These are phyloP conservation scores for Ophion ellenae DNA, from an alignment of 2,888 invertebrate genomes.

Conservation along the genomic window DNA sequence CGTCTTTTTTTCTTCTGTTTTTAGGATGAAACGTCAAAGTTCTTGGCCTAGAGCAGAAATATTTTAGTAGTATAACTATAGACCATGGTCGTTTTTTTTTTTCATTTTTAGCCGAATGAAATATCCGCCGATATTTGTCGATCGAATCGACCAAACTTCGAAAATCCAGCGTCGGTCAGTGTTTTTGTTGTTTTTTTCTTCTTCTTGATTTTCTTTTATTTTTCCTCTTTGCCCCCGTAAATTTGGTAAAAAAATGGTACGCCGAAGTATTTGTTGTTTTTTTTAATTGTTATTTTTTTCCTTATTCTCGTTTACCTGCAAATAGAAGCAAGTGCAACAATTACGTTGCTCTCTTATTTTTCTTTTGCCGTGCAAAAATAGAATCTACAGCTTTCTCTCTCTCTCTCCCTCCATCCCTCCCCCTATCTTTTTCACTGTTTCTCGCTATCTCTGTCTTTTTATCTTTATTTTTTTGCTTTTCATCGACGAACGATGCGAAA, in stretches of 20 bases:
- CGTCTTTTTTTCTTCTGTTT: constrained; percentile 10
- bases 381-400: constrained; percentile 70
- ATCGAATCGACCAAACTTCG: not conserved
- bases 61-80: constrained; percentile 58
- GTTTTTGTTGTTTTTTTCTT: not conserved
- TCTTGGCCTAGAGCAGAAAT: constrained; percentile 47
- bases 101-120: not conserved
- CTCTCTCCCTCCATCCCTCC: not conserved
- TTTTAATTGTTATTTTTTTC: constrained; percentile 36
- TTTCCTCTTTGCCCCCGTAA: not conserved
- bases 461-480: constrained; percentile 42
- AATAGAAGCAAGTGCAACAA: constrained; percentile 73
- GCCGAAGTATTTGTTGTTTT: constrained; percentile 25
- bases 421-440: not conserved
- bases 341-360: constrained; percentile 59
- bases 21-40: constrained; percentile 54
- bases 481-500: constrained; percentile 73
- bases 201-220: no score
- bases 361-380: constrained; percentile 75
- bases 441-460: constrained; percentile 16
- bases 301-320: constrained; percentile 53
- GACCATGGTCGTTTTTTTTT: constrained; percentile 32
- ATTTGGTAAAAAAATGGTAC: constrained; percentile 13
- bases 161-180: not conserved
- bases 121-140: not conserved